These are phyloP conservation scores for Amiota mariae DNA, from an alignment of 2,888 invertebrate genomes.

Conservation along the genomic window DNA sequence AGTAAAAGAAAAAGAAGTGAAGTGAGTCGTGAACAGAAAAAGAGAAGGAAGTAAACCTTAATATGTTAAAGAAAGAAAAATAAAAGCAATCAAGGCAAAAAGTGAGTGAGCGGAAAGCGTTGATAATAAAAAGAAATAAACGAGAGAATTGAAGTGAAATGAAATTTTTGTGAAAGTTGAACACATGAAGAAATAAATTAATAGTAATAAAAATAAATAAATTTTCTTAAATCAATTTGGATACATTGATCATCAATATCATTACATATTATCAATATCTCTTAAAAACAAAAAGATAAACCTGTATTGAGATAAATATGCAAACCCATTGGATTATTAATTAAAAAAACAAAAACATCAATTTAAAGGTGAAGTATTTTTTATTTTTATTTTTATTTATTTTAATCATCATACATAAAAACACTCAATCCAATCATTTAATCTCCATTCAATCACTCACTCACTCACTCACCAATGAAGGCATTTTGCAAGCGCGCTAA, in stretches of 20 bases:
- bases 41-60: constrained; percentile 19
- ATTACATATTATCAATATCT: background rate
- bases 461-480: no score
- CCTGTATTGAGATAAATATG: background rate
- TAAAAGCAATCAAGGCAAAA: background rate
- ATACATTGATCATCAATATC: background rate
- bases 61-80: constrained; percentile 7
- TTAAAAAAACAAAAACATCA: background rate
- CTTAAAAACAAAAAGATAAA: background rate
- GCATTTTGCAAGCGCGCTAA: background rate
- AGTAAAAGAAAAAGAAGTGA: constrained; percentile 32
- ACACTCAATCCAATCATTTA: no score
- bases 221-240: background rate
- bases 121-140: constrained; percentile 17
- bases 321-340: constrained; percentile 10
- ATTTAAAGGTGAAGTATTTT: no score
- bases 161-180: constrained; percentile 41
- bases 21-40: constrained; percentile 17
- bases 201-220: background rate
- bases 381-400: no score
- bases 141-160: constrained; percentile 12
- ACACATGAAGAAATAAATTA: background rate
- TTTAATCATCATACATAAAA: no score
- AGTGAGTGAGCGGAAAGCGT: background rate
- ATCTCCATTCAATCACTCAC: no score